These are phyloP conservation scores for Bolborhynchus lineola DNA, from an alignment of 2,113 vertebrate species.

Conservation along the genomic window DNA sequence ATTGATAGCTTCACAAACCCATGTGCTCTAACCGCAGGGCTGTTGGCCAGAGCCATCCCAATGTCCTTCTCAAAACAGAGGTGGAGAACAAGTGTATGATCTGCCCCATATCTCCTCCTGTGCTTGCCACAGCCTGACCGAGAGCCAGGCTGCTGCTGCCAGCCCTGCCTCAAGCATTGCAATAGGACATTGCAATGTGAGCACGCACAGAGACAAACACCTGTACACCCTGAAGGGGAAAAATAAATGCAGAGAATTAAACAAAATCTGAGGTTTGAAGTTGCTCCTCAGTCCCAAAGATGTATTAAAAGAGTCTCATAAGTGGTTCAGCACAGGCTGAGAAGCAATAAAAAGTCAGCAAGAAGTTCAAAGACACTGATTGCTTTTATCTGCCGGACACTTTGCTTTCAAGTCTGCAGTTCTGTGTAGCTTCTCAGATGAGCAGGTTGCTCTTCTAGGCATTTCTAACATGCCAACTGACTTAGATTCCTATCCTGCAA, in stretches of 20 bases:
- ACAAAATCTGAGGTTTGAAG: background rate
- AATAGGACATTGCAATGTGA: background rate
- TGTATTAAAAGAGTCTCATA: background rate
- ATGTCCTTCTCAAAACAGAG: background rate
- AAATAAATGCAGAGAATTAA: background rate
- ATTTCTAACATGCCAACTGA: background rate
- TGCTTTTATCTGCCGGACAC: background rate
- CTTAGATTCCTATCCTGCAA: background rate
- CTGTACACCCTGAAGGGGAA: background rate
- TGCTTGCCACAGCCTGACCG: background rate
- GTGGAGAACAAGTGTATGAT: background rate
- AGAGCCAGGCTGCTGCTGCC: background rate
- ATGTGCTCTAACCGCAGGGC: background rate
- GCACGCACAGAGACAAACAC: background rate
- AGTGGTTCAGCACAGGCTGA: background rate
- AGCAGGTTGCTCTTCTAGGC: background rate
- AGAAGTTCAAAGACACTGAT: background rate
- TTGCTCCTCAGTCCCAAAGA: background rate
- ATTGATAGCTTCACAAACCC: background rate
- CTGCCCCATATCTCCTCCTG: background rate
- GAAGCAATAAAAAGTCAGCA: background rate
- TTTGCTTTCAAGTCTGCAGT: background rate
- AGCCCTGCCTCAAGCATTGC: background rate
- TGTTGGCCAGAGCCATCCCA: background rate
- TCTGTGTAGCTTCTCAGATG: background rate